phyloP scores from a whole-genome alignment of 2,113 vertebrate species.

The Tamias sibiricus region DNA sequence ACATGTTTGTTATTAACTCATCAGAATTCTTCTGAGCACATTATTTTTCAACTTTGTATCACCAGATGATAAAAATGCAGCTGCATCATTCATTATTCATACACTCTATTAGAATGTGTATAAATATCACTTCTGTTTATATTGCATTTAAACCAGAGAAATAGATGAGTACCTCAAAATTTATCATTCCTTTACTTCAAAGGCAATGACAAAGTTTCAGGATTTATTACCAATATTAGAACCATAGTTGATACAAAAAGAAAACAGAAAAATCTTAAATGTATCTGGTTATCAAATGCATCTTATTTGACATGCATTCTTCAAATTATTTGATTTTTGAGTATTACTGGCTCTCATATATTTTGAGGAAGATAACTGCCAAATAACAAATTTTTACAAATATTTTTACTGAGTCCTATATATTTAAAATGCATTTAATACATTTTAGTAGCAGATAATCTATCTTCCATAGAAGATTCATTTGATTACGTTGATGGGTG shows the following conservation, averaged over 20 bases:
- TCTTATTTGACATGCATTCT: background rate
- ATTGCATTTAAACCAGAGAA: slow-evolving; percentile 5
- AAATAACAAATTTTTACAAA: background rate
- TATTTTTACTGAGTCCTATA: background rate
- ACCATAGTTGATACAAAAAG: background rate
- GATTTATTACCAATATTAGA: background rate
- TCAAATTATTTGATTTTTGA: slow-evolving; percentile 4
- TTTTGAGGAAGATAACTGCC: slow-evolving; percentile 35
- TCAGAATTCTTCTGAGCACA: slow-evolving; percentile 9
- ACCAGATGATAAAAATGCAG: slow-evolving; percentile 19
- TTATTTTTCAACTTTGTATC: slow-evolving; percentile 55
- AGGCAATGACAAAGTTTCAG: background rate
- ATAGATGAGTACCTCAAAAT: background rate
- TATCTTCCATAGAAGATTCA: background rate
- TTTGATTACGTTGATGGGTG: background rate
- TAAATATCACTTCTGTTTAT: slow-evolving; percentile 45
- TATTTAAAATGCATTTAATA: slow-evolving; percentile 42
- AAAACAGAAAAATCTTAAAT: slow-evolving; percentile 16
- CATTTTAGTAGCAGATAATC: slow-evolving; percentile 1
- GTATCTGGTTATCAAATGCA: background rate
- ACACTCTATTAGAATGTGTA: background rate
- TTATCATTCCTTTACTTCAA: slow-evolving; percentile 33
- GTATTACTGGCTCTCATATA: background rate
- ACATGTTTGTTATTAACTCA: slow-evolving; percentile 31
- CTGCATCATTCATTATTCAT: slow-evolving; percentile 34